Percentiles rank a stretch among this genome's conserved stretches.
Conservation (phyloP, 2,888 invertebrate genomes). For the Lasioglossum calceatum region DNA sequence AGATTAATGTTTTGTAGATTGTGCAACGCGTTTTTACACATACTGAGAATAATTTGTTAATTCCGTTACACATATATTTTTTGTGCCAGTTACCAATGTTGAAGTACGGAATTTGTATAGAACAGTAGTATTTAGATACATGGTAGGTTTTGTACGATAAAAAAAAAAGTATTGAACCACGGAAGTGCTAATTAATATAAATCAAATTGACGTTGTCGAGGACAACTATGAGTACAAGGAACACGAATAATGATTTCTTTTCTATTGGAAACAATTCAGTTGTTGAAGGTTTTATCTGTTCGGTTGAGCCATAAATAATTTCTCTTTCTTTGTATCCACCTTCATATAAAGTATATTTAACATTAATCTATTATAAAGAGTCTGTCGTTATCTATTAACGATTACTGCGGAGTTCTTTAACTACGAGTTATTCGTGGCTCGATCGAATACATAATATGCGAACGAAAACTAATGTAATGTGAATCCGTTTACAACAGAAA, state of each 20-base stretch:
- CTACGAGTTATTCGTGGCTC: not conserved
- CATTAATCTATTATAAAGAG: not conserved
- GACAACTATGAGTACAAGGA: constrained; percentile 76
- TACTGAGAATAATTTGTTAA: constrained; percentile 51
- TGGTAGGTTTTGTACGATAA: constrained; percentile 74
- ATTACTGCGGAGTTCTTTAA: not conserved
- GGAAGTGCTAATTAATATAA: constrained; percentile 56
- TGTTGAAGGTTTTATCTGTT: constrained; percentile 31
- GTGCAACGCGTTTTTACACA: constrained; percentile 43
- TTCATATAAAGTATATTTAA: not conserved
- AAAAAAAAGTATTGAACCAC: constrained; percentile 43
- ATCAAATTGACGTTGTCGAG: constrained; percentile 59
- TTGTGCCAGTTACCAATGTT: constrained; percentile 56
- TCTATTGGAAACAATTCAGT: constrained; percentile 26
- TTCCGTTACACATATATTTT: constrained; percentile 60
- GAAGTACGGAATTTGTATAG: constrained; percentile 63
- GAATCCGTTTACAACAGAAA: constrained; percentile 55
- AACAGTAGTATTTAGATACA: constrained; percentile 46
- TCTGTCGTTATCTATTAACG: not conserved
- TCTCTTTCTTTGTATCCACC: not conserved
- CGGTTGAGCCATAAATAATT: constrained; percentile 9
- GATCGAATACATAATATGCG: not conserved
- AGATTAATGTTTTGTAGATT: constrained; percentile 55
- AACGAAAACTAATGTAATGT: constrained; percentile 24
- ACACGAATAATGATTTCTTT: constrained; percentile 54